Conservation (phyloP, 2,113 vertebrate species). For the Oenanthe melanoleuca region DNA sequence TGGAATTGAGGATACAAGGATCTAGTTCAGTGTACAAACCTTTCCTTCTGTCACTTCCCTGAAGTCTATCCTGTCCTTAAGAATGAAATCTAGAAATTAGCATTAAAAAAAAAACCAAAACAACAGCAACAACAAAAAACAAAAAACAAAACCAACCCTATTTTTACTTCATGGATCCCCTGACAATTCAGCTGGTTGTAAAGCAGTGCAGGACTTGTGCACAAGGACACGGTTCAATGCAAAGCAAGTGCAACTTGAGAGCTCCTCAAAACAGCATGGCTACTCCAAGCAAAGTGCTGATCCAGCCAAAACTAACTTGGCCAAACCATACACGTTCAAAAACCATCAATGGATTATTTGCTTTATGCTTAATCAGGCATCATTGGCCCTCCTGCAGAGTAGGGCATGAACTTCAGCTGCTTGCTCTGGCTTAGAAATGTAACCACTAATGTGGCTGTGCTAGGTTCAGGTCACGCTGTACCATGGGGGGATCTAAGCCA, state of each 20-base stretch:
- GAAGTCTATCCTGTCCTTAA: not conserved
- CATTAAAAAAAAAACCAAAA: not conserved
- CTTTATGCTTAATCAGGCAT: not conserved
- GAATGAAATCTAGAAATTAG: constrained; percentile 3
- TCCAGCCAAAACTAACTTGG: not conserved
- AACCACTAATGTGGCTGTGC: not conserved
- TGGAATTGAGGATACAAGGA: not conserved
- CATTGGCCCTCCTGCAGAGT: not conserved
- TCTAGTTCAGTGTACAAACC: not conserved
- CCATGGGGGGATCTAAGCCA: not conserved
- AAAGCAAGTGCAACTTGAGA: not conserved
- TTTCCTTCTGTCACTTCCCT: not conserved
- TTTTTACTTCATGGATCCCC: not conserved
- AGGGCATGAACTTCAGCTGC: not conserved
- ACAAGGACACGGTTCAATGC: not conserved
- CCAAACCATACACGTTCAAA: not conserved
- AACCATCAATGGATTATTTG: not conserved
- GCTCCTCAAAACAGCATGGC: not conserved
- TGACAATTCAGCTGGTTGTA: not conserved
- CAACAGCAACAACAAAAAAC: too few relatives aligned
- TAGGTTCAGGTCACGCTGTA: not conserved
- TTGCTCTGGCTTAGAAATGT: not conserved
- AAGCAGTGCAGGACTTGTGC: not conserved
- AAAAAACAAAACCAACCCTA: not conserved
- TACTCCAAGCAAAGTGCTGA: not conserved